A percentile compares a stretch with the other conserved stretches of the same genome.
phyloP scores from a whole-genome alignment of 2,113 vertebrate genomes.

The Peromyscus polionotus region DNA sequence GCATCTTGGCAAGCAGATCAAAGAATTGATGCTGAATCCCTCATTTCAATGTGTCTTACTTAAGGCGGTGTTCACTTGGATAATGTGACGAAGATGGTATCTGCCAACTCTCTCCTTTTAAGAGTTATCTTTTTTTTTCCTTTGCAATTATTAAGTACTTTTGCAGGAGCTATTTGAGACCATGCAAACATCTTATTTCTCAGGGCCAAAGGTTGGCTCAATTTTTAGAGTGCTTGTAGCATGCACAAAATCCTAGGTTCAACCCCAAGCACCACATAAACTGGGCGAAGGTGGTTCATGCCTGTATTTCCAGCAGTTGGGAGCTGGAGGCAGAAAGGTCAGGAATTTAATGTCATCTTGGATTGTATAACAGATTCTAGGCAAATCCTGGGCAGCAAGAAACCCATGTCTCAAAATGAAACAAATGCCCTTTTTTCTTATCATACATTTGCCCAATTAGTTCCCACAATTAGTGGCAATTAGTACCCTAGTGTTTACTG shows the following conservation, averaged over 20 bases:
- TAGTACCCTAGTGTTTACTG: no score
- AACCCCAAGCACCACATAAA: neutral
- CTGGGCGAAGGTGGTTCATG: neutral
- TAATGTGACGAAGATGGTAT: conserved; percentile 10
- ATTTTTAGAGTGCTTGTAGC: neutral
- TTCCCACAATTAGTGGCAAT: neutral
- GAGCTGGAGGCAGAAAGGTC: neutral
- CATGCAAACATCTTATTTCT: neutral
- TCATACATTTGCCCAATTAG: neutral
- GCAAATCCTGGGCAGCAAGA: neutral
- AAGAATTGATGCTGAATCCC: neutral
- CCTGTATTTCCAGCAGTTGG: neutral
- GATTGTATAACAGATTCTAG: neutral
- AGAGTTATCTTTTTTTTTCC: conserved; percentile 25
- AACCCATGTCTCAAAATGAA: neutral
- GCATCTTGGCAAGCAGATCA: conserved; percentile 28
- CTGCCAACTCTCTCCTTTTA: conserved; percentile 23
- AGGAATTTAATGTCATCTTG: neutral
- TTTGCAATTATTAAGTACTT: conserved; percentile 27
- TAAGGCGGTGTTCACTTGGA: neutral
- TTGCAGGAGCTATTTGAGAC: conserved; percentile 20
- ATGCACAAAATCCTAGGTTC: neutral
- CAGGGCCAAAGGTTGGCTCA: neutral
- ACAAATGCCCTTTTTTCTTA: neutral
- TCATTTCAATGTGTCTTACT: neutral